Base-by-base conservation (phyloP, 1,140 invertebrate genomes). In the Drosophila jambulina region DNA sequence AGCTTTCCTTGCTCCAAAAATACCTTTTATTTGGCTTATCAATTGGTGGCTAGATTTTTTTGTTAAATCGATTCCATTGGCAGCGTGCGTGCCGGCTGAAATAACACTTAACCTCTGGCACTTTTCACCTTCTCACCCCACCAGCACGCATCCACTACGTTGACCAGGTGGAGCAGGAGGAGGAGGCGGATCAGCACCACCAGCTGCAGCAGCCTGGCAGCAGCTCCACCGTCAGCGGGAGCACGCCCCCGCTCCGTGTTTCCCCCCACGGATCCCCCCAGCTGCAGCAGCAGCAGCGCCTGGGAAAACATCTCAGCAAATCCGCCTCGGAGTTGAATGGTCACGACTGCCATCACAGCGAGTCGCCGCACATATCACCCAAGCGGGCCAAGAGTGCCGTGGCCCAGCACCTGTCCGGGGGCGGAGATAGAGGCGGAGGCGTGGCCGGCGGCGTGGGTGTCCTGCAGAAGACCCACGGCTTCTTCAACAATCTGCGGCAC, bases 381-480 rank as follows among this genome's bases (percentile, higher is more conserved):
- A 94, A 94, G 34, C 91, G 93, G 43, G 94, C 94, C 46, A 92
- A 93, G 59, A 93, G 94, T 86, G 80, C 93, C 69, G 82, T 93
- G 53, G 75, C 93, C 56, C 93, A 93, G 46, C 81, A 88, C 42
- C 27, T 88, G 6, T 34, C 38, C 10, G 59, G 65, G 7, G 21
- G 38, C 32, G 13, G 54, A 17, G n/a, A 19, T 5, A 34, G 23
- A 57, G 38, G 19, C 13, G 32, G 51, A 0, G 60, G 78, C 40
- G 78, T 70, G 25, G 56, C 65, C 40, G 75, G 76, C 13, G 59
- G 94, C 88, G 87, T 94, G 8, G 94, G 95, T 15, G 95, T 96
- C 42, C 94, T 95, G 43, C 95, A 96, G 88, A 95, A 95, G 77
- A 96, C 95, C 2, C 95, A 96, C 80, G 95, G 94, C 19, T 96